phyloP scores from a whole-genome alignment of 2,888 invertebrate genomes.

The Pseudoips prasinana region DNA sequence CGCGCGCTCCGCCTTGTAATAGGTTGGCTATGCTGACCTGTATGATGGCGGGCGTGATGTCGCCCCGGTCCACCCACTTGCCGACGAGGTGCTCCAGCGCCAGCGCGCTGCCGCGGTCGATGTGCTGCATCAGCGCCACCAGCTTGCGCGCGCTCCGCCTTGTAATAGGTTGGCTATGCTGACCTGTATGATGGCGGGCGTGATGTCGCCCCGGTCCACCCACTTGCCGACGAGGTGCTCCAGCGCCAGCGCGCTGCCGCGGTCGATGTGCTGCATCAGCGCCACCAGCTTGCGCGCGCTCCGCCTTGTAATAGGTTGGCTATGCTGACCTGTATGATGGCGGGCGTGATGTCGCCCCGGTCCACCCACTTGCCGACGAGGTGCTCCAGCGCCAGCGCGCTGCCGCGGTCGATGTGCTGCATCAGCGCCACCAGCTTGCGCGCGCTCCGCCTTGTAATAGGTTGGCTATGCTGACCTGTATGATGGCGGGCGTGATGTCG shows the following conservation, averaged over 20 bases:
- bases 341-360: constrained; percentile 65
- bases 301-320: constrained; percentile 42
- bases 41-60: constrained; percentile 66
- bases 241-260: constrained; percentile 68
- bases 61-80: constrained; percentile 69
- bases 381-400: constrained; percentile 69
- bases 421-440: too few species aligned
- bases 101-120: constrained; percentile 68
- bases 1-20: too few species aligned
- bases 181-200: constrained; percentile 72
- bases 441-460: constrained; percentile 61
- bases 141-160: constrained; percentile 71
- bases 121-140: constrained; percentile 44
- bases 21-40: constrained; percentile 61
- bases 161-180: constrained; percentile 16
- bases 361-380: constrained; percentile 67
- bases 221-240: constrained; percentile 68
- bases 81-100: constrained; percentile 68
- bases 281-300: too few species aligned
- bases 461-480: neutral
- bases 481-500: neutral
- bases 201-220: constrained; percentile 67
- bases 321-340: constrained; percentile 57
- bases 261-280: constrained; percentile 54
- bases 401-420: constrained; percentile 58